Percentiles rank a stretch among this genome's conserved stretches.
Conservation (phyloP, 2,797 vertebrate genomes). For the Sebastiscus albofasciatus region DNA sequence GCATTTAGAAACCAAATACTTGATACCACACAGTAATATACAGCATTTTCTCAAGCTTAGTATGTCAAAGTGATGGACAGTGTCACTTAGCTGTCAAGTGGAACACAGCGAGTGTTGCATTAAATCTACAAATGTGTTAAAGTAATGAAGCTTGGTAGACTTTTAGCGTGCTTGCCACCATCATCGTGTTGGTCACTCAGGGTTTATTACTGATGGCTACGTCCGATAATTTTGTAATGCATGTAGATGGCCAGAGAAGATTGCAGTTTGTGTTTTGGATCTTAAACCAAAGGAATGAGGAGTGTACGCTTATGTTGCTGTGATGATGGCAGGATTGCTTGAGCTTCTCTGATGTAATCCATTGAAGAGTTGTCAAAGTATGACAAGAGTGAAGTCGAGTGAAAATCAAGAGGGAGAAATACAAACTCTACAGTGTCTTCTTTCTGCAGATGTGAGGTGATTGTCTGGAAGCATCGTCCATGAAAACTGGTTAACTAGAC, state of each 20-base stretch:
- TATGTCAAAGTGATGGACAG: slow-evolving; percentile 36
- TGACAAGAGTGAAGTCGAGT: background rate
- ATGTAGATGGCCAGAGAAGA: background rate
- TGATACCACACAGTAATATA: slow-evolving; percentile 43
- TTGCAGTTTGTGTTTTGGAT: background rate
- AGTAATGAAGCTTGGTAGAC: background rate
- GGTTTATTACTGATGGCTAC: background rate
- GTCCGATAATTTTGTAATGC: background rate
- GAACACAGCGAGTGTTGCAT: background rate
- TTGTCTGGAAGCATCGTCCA: background rate
- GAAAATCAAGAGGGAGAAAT: background rate
- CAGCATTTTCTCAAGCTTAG: slow-evolving; percentile 45
- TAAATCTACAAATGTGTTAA: background rate
- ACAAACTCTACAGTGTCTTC: background rate
- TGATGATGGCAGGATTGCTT: background rate
- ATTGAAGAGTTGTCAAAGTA: background rate
- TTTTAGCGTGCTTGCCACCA: too few species aligned
- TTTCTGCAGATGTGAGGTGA: background rate
- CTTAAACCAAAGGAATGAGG: background rate
- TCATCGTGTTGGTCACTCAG: background rate
- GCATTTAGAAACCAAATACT: slow-evolving; percentile 61
- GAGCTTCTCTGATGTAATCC: background rate
- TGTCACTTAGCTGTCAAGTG: background rate
- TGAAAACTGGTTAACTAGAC: too few species aligned
- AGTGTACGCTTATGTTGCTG: background rate